phyloP scores from a whole-genome alignment of 2,113 vertebrate species.

The Coracopsis vasa region DNA sequence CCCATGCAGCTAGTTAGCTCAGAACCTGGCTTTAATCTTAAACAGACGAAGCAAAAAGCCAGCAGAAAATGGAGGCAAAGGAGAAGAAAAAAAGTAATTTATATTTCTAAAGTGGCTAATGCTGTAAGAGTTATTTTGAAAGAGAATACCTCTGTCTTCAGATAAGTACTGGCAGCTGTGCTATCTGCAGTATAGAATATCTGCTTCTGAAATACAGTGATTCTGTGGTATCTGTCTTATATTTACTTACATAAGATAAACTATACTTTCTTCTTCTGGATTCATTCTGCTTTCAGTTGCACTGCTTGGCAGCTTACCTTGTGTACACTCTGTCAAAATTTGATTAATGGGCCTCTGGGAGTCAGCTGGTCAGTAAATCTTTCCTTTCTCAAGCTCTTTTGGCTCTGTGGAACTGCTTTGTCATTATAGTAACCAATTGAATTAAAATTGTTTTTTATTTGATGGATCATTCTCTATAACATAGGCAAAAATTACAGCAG shows the following conservation, averaged over 20 bases:
- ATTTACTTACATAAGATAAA: slow-evolving; percentile 50
- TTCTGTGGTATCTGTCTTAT: slow-evolving; percentile 21
- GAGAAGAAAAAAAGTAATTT: slow-evolving; percentile 36
- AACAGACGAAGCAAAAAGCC: slow-evolving; percentile 36
- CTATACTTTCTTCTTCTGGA: slow-evolving; percentile 3
- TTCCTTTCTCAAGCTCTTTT: slow-evolving; percentile 20
- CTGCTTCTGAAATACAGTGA: slow-evolving; percentile 49
- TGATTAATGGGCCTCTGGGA: slow-evolving; percentile 50
- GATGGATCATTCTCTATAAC: neutral
- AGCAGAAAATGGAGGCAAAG: slow-evolving; percentile 60
- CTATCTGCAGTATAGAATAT: slow-evolving; percentile 47
- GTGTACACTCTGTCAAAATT: slow-evolving; percentile 28
- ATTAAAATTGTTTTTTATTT: neutral
- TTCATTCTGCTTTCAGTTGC: slow-evolving; percentile 57
- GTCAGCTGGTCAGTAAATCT: slow-evolving; percentile 64
- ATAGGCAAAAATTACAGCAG: slow-evolving; percentile 10
- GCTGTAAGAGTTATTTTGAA: slow-evolving; percentile 37
- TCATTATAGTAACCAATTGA: slow-evolving; percentile 50
- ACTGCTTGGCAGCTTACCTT: slow-evolving; percentile 35
- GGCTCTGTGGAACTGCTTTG: slow-evolving; percentile 41
- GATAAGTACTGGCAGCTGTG: slow-evolving; percentile 53
- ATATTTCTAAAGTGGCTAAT: slow-evolving; percentile 65
- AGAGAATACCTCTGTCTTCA: slow-evolving; percentile 55
- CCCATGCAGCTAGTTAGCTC: neutral
- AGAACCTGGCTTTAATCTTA: slow-evolving; percentile 56